Evolutionary conservation across 2,797 vertebrate species (phyloP), one percentile per base, ranked within the genome.

Genomic region (Cyprinella venusta): DNA sequence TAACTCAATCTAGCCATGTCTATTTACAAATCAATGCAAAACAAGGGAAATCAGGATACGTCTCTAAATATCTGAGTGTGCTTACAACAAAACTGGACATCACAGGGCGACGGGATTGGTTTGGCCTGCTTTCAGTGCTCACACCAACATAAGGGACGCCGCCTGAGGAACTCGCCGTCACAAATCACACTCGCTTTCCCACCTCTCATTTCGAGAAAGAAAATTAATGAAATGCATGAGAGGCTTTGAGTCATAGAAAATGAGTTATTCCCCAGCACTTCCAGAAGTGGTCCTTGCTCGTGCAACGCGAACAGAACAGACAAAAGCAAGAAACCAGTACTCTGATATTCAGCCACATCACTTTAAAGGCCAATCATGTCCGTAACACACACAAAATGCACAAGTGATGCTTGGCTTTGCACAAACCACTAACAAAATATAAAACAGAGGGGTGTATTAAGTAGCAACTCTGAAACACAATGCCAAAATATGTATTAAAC

Each of bases 21-120:
- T n/a, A 33, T 19, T 52, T 16, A 52, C 10, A 54, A 74, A 74
- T 10, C 0, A 3, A 72, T 33, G 45, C 9, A 52, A 52, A 3
- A 33, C 18, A 33, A 2, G 8, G 9, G 2, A 72, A 72, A 10
- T 21, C 26, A 52, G 21, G 48, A 36, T 19, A 8, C 6, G 18
- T 74, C 45, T 48, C 48, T 36, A 21, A 74, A 74, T 42, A 30
- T n/a, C 18, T 4, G 16, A 33, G 10, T 38, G 36, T 36, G 50
- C 78, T n/a, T 30, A 59, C 74, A 59, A 76, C 56, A 68, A 63
- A 77, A 83, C 75, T 70, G 38, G 50, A 81, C 81, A 81, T 84
- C 64, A 84, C 81, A 71, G 38, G 21, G 65, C 56, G 19, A 65
- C 18, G 10, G 48, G 81, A 81, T 79, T 79, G 36, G 24, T 50